Percentiles rank a stretch among this genome's conserved stretches.
phyloP scores from a whole-genome alignment of 2,888 invertebrate species.

The Drosophila subsilvestris region DNA sequence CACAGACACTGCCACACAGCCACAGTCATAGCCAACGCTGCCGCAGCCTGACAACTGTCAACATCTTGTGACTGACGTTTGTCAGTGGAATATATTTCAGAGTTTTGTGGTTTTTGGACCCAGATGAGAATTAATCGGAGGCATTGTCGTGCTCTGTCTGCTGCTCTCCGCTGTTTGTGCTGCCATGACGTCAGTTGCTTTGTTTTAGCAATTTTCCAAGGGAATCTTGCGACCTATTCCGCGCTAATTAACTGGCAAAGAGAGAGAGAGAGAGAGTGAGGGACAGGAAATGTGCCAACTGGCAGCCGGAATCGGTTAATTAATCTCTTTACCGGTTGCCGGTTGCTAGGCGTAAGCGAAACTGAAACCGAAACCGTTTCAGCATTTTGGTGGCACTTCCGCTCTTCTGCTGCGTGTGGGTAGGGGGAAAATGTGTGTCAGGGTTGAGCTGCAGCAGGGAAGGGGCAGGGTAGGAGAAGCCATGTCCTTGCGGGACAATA shows the following conservation, averaged over 20 bases:
- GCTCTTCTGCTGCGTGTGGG: slow-evolving; percentile 21
- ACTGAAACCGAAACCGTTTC: slow-evolving; percentile 24
- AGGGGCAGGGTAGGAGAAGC: neutral
- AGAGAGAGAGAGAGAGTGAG: slow-evolving; percentile 15
- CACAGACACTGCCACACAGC: neutral
- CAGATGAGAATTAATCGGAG: slow-evolving; percentile 54
- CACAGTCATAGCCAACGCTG: neutral
- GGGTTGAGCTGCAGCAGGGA: slow-evolving; percentile 48
- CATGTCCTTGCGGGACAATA: slow-evolving; percentile 56
- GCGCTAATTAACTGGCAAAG: slow-evolving; percentile 65
- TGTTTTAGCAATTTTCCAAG: slow-evolving; percentile 29
- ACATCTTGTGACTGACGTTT: slow-evolving; percentile 34
- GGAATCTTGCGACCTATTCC: slow-evolving; percentile 18
- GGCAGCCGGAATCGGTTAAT: slow-evolving; percentile 73
- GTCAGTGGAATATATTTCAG: slow-evolving; percentile 48
- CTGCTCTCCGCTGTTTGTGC: neutral
- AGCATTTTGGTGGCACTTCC: slow-evolving; percentile 62
- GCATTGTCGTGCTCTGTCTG: slow-evolving; percentile 47
- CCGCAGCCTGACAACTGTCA: slow-evolving; percentile 56
- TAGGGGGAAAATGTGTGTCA: slow-evolving; percentile 58
- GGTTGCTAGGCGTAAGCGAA: slow-evolving; percentile 3
- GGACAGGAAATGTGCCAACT: slow-evolving; percentile 71
- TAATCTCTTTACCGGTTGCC: slow-evolving; percentile 73
- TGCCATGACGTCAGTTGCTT: slow-evolving; percentile 16
- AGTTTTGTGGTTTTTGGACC: slow-evolving; percentile 36